Percentiles rank a stretch among this genome's conserved stretches.
Conservation (phyloP, 1,140 invertebrate genomes). For the Pectinophora gossypiella region DNA sequence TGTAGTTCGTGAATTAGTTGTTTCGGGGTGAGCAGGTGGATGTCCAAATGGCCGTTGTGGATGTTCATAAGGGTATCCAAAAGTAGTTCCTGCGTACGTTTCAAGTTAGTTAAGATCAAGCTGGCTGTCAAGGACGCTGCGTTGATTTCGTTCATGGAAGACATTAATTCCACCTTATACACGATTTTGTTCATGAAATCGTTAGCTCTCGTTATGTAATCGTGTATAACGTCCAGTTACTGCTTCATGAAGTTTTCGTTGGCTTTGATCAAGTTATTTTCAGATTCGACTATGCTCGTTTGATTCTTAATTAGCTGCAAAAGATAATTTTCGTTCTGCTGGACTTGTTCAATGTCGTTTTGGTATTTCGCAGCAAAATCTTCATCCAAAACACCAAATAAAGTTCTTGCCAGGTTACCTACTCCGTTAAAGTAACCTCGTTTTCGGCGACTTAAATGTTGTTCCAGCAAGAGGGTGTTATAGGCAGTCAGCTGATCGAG, state of each 20-base stretch:
- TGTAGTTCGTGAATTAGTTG: constrained; percentile 16
- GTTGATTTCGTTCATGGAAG: constrained; percentile 13
- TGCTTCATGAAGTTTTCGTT: background rate
- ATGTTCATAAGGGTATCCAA: constrained; percentile 11
- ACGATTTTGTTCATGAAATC: background rate
- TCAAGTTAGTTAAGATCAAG: constrained; percentile 13
- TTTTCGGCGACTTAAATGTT: background rate
- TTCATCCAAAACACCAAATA: background rate
- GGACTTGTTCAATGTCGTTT: background rate
- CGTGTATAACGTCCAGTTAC: background rate
- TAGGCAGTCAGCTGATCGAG: background rate
- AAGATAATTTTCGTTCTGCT: background rate
- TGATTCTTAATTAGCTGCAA: background rate
- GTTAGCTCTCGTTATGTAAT: background rate
- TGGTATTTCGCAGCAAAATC: background rate
- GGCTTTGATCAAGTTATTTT: background rate
- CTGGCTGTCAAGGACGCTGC: constrained; percentile 14
- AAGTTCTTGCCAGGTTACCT: background rate
- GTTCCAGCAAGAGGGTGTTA: background rate
- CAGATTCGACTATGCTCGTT: background rate
- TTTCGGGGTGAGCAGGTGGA: constrained; percentile 16
- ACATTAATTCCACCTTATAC: constrained; percentile 2
- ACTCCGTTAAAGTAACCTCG: background rate
- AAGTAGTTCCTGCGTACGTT: constrained; percentile 15
- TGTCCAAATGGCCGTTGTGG: constrained; percentile 19